Percentiles rank a stretch among this genome's conserved stretches.
Evolutionary conservation across 2,888 invertebrate genomes (phyloP).

Genomic region (Holacanthella duospinosa): DNA sequence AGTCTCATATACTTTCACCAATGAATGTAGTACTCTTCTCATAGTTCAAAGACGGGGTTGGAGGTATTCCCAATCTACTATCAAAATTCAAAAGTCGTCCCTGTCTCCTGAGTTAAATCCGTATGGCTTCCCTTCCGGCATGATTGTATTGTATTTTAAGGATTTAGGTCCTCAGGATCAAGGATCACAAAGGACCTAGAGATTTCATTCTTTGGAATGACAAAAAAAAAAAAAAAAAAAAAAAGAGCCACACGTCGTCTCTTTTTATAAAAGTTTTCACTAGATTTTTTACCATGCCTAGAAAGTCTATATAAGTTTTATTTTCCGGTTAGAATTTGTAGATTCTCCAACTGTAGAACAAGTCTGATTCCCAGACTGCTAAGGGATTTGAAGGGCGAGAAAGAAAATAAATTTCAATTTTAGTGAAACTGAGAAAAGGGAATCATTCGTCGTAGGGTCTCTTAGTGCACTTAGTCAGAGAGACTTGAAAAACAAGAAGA

Average conservation of each 20-base stretch:
- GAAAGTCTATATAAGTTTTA: background rate
- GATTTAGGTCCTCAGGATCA: background rate
- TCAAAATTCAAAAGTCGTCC: conserved; percentile 2
- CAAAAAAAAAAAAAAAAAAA: background rate
- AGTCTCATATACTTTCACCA: no score
- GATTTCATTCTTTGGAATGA: background rate
- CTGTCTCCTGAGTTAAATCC: background rate
- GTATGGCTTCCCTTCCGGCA: background rate
- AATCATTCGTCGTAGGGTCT: no score
- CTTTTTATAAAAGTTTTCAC: background rate
- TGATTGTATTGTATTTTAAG: background rate
- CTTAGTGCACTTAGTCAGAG: no score
- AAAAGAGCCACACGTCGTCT: background rate
- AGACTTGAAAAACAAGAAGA: background rate
- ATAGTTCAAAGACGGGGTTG: no score
- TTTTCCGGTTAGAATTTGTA: background rate
- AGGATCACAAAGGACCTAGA: background rate
- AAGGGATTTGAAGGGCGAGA: background rate
- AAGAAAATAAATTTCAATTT: conserved; percentile 3
- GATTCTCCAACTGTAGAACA: no score
- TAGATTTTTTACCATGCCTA: no score
- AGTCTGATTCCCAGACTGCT: no score
- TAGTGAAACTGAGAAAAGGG: no score
- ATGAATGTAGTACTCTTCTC: no score
- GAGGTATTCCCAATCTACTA: background rate